Evolutionary conservation across 1,140 invertebrate species (phyloP).

Genomic region (Ditylenchus dipsaci): DNA sequence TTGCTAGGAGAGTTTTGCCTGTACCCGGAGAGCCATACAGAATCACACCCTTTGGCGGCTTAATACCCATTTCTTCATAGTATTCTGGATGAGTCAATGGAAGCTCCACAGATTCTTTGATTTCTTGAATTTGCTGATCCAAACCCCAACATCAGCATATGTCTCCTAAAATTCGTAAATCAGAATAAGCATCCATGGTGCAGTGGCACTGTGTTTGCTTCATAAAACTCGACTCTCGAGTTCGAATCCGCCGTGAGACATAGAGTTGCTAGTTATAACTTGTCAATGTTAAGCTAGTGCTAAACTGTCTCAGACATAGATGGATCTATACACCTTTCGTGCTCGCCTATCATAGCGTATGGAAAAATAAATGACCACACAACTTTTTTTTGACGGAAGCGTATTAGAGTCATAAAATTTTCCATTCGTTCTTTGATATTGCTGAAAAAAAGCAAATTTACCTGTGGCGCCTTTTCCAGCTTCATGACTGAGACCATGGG

Average conservation of each 20-base stretch:
- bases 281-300: no score
- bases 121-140: conserved; percentile 99
- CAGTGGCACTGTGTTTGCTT: not conserved
- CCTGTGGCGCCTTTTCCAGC: conserved; percentile 93
- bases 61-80: conserved; percentile 99
- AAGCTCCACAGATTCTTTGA: conserved; percentile 96
- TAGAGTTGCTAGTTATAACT: no score
- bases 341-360: no score
- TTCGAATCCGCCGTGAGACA: no score
- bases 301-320: no score
- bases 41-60: conserved; percentile 98
- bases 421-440: no score
- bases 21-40: conserved; percentile 96
- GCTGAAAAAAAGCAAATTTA: conserved; percentile 13
- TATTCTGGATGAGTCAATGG: conserved; percentile 98
- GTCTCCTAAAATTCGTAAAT: conserved; percentile 69
- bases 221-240: not conserved
- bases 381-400: no score
- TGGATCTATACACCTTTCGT: no score
- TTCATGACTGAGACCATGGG: conserved; percentile 99
- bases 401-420: no score
- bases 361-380: no score
- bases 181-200: no score
- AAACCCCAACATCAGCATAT: conserved; percentile 99
- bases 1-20: conserved; percentile 94